Conservation (phyloP, 2,797 vertebrate species). For the Zalophus californianus region DNA sequence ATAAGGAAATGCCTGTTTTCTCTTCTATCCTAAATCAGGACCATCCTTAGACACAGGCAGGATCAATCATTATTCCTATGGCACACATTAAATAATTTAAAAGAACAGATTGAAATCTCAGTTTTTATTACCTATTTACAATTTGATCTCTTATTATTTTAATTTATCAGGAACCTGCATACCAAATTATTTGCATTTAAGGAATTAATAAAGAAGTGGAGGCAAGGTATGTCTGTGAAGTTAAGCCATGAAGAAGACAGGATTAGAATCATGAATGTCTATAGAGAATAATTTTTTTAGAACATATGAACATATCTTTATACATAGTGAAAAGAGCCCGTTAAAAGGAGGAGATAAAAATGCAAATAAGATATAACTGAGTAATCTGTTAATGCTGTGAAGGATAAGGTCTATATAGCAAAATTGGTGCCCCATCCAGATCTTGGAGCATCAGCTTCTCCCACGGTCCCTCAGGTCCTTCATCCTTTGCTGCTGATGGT, state of each 20-base stretch:
- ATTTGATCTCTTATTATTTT: not conserved
- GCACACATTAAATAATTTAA: not conserved
- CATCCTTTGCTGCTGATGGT: not conserved
- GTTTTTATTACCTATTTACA: not conserved
- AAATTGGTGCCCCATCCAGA: no score
- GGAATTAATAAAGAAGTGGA: not conserved
- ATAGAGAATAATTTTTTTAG: not conserved
- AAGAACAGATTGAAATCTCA: not conserved
- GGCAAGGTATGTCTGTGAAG: not conserved
- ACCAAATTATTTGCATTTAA: not conserved
- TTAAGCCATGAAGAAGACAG: not conserved
- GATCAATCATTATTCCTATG: not conserved
- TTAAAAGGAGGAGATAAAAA: not conserved
- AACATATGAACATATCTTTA: not conserved
- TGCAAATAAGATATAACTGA: not conserved
- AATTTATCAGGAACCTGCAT: not conserved
- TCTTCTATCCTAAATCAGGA: not conserved
- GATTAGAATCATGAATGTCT: not conserved
- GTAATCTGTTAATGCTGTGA: not conserved
- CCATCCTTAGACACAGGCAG: not conserved
- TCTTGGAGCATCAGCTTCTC: not conserved
- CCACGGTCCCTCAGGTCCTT: not conserved
- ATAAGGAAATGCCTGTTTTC: not conserved
- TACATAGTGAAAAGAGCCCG: not conserved
- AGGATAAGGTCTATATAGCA: not conserved